Evolutionary conservation across 1,140 invertebrate genomes (phyloP).

Genomic region (Polypedilum pembai): DNA sequence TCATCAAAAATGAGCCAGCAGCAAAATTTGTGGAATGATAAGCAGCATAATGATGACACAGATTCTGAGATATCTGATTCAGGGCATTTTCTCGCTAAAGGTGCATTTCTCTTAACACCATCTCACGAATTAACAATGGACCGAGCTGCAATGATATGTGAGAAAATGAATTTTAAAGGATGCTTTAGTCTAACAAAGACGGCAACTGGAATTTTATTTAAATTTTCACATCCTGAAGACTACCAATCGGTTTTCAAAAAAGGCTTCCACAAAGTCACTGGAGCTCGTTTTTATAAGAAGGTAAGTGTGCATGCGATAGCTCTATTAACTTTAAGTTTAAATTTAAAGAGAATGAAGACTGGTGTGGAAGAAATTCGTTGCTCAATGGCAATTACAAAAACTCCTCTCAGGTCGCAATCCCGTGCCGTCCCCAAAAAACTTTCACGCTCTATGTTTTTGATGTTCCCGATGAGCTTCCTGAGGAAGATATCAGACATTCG

Average conservation of each 20-base stretch:
- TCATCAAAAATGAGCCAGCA: conserved; percentile 38
- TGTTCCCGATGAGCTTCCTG: conserved; percentile 70
- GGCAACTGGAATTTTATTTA: conserved; percentile 78
- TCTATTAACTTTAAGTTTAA: conserved; percentile 25
- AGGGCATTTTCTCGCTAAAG: conserved; percentile 57
- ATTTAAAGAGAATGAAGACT: not conserved
- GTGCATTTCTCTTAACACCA: conserved; percentile 74
- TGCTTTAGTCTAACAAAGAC: conserved; percentile 77
- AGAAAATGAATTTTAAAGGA: conserved; percentile 78
- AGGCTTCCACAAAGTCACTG: conserved; percentile 75
- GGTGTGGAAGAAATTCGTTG: no score
- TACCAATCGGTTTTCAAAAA: conserved; percentile 78
- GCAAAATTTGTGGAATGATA: conserved; percentile 41
- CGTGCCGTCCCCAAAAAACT: conserved; percentile 72
- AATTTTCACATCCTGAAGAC: conserved; percentile 75
- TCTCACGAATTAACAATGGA: conserved; percentile 75
- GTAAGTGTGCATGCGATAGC: conserved; percentile 43
- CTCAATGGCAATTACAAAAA: conserved; percentile 15
- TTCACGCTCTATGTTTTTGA: conserved; percentile 72
- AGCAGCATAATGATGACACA: conserved; percentile 50
- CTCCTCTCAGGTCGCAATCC: conserved; percentile 60
- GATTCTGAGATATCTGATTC: conserved; percentile 59
- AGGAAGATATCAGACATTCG: conserved; percentile 72
- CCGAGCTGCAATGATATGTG: conserved; percentile 73
- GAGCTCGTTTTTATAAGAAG: conserved; percentile 68